These are phyloP conservation scores for Hypselothyrea guttata DNA, from an alignment of 2,888 invertebrate genomes.

Conservation along the genomic window DNA sequence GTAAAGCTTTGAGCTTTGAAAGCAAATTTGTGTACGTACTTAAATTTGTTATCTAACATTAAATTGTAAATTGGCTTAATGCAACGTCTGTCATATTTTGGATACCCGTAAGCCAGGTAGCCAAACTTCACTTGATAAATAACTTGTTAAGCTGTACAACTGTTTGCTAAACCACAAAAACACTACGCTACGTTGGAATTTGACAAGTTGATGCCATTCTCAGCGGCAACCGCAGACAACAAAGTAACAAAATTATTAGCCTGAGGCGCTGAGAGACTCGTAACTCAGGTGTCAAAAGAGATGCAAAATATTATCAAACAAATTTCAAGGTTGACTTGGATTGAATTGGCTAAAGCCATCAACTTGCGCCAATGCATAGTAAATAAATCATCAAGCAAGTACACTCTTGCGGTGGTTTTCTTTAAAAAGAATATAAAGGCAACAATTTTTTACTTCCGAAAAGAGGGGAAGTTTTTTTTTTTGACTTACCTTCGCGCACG, in stretches of 20 bases:
- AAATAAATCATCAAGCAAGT: constrained; percentile 66
- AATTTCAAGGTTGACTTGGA: constrained; percentile 65
- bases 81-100: neutral
- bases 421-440: constrained; percentile 23
- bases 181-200: constrained; percentile 13
- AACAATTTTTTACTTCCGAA: constrained; percentile 25
- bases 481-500: constrained; percentile 87
- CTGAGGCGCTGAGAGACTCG: constrained; percentile 38
- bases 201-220: constrained; percentile 26
- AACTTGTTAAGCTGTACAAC: constrained; percentile 4
- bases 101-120: constrained; percentile 10
- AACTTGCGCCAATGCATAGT: constrained; percentile 43
- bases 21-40: neutral
- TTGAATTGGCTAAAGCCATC: constrained; percentile 28
- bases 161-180: constrained; percentile 12
- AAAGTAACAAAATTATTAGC: constrained; percentile 54
- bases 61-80: too few species aligned
- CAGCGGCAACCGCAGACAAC: constrained; percentile 15
- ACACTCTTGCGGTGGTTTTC: constrained; percentile 12
- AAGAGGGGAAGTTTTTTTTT: constrained; percentile 1
- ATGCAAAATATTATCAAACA: constrained; percentile 70
- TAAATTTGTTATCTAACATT: too few species aligned
- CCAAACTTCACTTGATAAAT: constrained; percentile 21
- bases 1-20: too few species aligned
- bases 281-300: constrained; percentile 65